Evolutionary conservation across 2,113 vertebrate species (phyloP), one percentile per base, ranked within the genome.

Genomic region (Lycocorax pyrrhopterus): DNA sequence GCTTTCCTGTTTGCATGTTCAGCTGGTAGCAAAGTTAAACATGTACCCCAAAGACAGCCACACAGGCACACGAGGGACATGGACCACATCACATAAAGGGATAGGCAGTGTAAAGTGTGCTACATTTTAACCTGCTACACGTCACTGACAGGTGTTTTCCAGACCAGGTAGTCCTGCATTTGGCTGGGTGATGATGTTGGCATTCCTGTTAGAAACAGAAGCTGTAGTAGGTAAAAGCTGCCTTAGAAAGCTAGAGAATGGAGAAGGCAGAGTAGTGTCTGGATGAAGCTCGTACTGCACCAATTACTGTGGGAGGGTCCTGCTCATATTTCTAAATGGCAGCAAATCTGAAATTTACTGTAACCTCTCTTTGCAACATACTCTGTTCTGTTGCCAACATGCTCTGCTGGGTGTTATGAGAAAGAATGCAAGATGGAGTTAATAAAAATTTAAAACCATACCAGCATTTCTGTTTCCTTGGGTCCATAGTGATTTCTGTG

Each of bases 311-410:
- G 25, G 19, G 25, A 67, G 43, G 59, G 60, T 75, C 33, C 29
- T 10, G 6, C 85, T 64, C 23, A 16, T 62, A 27, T 69, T 83
- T 69, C 47, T 49, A 27, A 55, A 7, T 69, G n/a, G 21, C 55
- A 26, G 32, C 18, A 49, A 63, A 20, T 49, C 14, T 53, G 49
- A 69, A 63, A 76, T 69, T 55, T 63, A 20, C 21, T 49, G 32
- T 62, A 49, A 39, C 26, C 32, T 47, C 35, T 63, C 47, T 35
- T 49, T 69, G 63, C 17, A 35, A 16, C 17, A 19, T 53, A 16
- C 14, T 81, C 44, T 1, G 0, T 47, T 62, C 71, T 41, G 10
- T 47, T 90, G 41, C 37, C 5, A 29, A 1, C 12, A 2, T 33
- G 15, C 35, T 77, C 41, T 33, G 7, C 59, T 76, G 55, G 26